phyloP scores from a whole-genome alignment of 64 coral and sea anemone species.

The Hydrozoanthus tunicans region DNA sequence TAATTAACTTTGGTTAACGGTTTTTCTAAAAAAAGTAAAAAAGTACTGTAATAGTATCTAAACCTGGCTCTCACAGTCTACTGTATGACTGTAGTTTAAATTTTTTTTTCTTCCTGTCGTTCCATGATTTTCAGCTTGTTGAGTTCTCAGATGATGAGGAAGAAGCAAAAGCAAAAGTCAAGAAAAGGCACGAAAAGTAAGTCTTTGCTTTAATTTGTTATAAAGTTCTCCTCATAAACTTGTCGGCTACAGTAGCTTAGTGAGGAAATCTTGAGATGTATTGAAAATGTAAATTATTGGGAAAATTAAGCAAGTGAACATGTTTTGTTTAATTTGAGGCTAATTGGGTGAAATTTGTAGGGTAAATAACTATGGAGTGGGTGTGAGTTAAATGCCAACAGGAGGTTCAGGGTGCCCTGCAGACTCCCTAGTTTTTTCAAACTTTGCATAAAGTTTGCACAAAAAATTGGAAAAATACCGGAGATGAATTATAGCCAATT shows the following conservation, averaged over 20 bases:
- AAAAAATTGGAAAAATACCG: not conserved
- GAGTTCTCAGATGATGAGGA: slow-evolving; percentile 92
- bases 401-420: not conserved
- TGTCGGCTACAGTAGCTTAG: too few species aligned
- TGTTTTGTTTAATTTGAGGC: not conserved
- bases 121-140: slow-evolving; percentile 48
- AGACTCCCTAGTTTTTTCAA: not conserved
- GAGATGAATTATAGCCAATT: not conserved
- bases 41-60: too few species aligned
- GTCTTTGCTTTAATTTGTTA: not conserved
- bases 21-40: too few species aligned
- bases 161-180: slow-evolving; percentile 67
- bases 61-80: too few species aligned
- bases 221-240: too few species aligned
- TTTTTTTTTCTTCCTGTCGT: not conserved
- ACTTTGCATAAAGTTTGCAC: not conserved
- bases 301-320: too few species aligned
- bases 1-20: too few species aligned
- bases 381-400: not conserved
- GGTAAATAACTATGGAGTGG: not conserved
- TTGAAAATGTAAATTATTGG: too few species aligned
- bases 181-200: slow-evolving; percentile 81
- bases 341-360: not conserved
- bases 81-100: not conserved
- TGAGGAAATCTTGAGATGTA: too few species aligned